Base-by-base conservation (phyloP, 2,888 invertebrate species). In the Rhagophthalmus giganteus region DNA sequence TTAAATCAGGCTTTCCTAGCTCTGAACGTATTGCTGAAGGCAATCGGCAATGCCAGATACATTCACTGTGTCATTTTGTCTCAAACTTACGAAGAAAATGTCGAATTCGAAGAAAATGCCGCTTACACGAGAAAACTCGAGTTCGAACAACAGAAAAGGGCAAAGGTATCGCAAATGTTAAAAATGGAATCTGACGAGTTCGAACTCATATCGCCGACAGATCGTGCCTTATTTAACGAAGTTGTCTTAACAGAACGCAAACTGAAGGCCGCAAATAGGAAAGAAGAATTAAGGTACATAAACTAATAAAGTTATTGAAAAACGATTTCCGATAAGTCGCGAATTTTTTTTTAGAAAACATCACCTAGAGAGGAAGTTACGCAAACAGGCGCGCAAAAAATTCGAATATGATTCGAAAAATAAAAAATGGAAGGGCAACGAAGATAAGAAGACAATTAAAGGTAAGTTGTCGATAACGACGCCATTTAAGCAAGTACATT, bases 41-140 rank as follows among this genome's bases (percentile, higher is more conserved):
- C 65, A 2, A 55, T 64, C 12, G 71, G 69, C 14, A 64, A 71
- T 53, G 56, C 66, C 0, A 51, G 61, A 42, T 66, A 68, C 41
- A 65, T 74, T 9, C 69, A 70, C 13, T 61, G 69, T 15, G 53
- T 74, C 14, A 48, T 68, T 26, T 52, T 68, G 7, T 57, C 63
- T 5, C 46, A 38, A 20, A 52, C 58, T 6, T 56, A 37, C 6
- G 24, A 50, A 13, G 39, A 46, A 33, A 20, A 31, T 6, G 9
- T 44, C 2, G 33, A 38, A 12, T 16, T 34, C 6, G 6, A 58
- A 2, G 52, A 63, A 11, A 62, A 66, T 37, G 59, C n/a, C n/a
- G n/a, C n/a, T n/a, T n/a, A n/a, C n/a, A n/a, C n/a, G n/a, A n/a
- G n/a, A n/a, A n/a, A n/a, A n/a, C n/a, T n/a, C 45, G 15, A 61